Evolutionary conservation across 2,113 vertebrate genomes (phyloP).

Genomic region (Lipotes vexillifer): DNA sequence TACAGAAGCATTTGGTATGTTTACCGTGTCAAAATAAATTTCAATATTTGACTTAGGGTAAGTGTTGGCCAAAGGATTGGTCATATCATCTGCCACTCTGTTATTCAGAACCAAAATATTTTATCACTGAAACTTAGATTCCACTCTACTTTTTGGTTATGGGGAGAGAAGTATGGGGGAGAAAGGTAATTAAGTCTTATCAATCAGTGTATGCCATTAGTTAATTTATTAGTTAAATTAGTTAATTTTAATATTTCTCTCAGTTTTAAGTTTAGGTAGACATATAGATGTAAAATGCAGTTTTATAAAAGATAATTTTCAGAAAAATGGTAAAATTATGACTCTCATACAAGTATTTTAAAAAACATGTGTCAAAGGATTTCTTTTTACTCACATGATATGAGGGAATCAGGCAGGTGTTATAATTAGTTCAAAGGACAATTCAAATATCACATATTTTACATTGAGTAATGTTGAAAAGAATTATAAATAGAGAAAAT

Average conservation of each 20-base stretch:
- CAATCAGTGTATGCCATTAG: background rate
- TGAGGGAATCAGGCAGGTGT: background rate
- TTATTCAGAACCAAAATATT: background rate
- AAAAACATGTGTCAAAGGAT: background rate
- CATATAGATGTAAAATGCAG: background rate
- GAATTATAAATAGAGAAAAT: background rate
- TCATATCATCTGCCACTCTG: background rate
- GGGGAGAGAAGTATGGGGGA: background rate
- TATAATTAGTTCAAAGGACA: background rate
- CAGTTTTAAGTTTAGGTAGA: background rate
- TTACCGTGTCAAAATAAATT: background rate
- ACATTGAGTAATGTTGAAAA: background rate
- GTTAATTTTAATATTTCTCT: background rate
- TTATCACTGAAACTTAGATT: background rate
- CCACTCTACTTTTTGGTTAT: background rate
- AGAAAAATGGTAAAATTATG: no score
- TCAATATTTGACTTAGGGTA: background rate
- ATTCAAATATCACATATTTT: background rate
- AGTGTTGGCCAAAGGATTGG: background rate
- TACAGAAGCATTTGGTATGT: background rate
- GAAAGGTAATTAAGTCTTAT: background rate
- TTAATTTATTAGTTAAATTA: background rate
- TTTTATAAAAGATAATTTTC: background rate
- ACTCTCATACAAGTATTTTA: background rate
- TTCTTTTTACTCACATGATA: background rate